phyloP scores from a whole-genome alignment of 2,797 vertebrate species.

The Enteromius anoplus region DNA sequence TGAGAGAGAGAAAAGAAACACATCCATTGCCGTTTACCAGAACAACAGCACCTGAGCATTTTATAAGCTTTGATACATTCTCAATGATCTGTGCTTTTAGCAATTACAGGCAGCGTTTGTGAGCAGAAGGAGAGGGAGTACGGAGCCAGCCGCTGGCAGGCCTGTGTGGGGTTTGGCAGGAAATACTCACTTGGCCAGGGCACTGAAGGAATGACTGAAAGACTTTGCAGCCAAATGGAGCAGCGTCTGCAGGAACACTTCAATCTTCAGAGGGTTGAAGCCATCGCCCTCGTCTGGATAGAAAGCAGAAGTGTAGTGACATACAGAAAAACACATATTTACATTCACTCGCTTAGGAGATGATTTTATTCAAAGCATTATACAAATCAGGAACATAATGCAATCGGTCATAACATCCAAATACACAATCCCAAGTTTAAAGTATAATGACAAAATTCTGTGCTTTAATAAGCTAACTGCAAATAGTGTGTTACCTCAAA shows the following conservation, averaged over 20 bases:
- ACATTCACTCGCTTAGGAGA: neutral
- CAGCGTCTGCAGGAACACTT: constrained; percentile 96
- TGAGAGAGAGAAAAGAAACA: constrained; percentile 63
- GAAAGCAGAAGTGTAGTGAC: constrained; percentile 10
- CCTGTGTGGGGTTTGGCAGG: constrained; percentile 33
- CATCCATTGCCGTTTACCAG: neutral
- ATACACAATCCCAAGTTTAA: neutral
- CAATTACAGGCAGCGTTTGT: constrained; percentile 7
- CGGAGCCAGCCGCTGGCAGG: constrained; percentile 9
- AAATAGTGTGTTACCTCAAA: neutral
- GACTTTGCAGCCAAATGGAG: constrained; percentile 95
- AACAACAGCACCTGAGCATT: neutral
- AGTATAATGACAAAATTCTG: neutral
- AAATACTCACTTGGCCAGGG: constrained; percentile 88
- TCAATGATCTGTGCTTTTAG: constrained; percentile 19
- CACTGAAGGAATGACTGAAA: constrained; percentile 98
- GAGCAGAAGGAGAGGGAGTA: constrained; percentile 13
- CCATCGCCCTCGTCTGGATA: constrained; percentile 90
- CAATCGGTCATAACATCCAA: neutral
- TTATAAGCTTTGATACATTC: constrained; percentile 6
- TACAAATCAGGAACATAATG: neutral
- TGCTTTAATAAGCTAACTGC: neutral
- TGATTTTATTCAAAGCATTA: neutral
- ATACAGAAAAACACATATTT: neutral
- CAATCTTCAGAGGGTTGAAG: constrained; percentile 97